Conservation (phyloP, 2,888 invertebrate species). For the Rotaria socialis region DNA sequence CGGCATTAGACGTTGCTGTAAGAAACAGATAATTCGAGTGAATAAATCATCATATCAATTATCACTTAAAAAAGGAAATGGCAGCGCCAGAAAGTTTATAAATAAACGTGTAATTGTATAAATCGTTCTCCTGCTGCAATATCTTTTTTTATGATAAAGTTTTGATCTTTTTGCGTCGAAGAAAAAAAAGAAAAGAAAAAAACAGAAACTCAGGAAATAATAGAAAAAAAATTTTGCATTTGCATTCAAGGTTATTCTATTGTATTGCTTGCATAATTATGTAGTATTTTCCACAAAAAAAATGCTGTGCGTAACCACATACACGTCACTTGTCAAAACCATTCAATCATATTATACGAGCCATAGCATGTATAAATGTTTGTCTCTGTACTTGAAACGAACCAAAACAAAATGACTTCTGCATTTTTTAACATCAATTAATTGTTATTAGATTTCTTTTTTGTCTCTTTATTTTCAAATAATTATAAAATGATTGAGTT, state of each 20-base stretch:
- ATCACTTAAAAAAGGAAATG: neutral
- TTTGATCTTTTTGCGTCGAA: neutral
- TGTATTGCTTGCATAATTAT: neutral
- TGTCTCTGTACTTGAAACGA: neutral
- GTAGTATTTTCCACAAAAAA: neutral
- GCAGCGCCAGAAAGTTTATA: neutral
- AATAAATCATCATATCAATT: neutral
- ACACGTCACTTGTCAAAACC: neutral
- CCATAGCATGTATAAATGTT: neutral
- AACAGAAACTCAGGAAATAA: neutral
- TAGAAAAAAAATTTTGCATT: neutral
- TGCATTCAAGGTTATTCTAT: neutral
- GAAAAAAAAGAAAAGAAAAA: neutral
- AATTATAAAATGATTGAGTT: neutral
- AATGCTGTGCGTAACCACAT: neutral
- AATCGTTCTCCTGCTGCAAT: neutral
- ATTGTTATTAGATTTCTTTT: neutral
- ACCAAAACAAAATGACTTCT: neutral
- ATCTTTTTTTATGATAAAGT: neutral
- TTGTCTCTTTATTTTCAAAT: neutral
- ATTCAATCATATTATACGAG: neutral
- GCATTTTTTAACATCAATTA: neutral
- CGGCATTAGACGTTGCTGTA: neutral
- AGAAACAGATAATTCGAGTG: neutral
- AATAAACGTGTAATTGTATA: neutral